Conservation (phyloP, 2,113 vertebrate species). For the Mirounga angustirostris region DNA sequence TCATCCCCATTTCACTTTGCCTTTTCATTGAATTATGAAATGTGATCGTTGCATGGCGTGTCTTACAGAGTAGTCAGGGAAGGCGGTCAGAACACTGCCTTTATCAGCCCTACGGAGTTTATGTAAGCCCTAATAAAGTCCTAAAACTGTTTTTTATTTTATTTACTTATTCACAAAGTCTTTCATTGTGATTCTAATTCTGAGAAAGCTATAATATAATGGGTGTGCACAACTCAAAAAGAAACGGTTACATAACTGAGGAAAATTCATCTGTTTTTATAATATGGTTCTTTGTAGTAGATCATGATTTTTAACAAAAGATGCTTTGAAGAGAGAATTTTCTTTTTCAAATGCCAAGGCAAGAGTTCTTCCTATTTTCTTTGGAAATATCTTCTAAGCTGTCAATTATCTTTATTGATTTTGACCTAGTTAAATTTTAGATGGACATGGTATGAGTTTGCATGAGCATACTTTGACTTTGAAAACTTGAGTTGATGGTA, state of each 20-base stretch:
- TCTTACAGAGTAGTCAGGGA: neutral
- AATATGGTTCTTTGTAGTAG: neutral
- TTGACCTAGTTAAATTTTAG: neutral
- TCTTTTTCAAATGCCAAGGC: neutral
- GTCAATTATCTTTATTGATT: neutral
- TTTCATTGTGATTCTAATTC: slow-evolving; percentile 48
- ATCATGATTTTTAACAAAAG: neutral
- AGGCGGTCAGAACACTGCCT: neutral
- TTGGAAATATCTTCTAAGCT: neutral
- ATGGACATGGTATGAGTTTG: neutral
- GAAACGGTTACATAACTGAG: neutral
- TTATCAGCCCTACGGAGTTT: neutral
- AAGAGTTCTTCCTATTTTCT: neutral
- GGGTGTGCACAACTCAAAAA: neutral
- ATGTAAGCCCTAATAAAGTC: neutral
- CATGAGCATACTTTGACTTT: slow-evolving; percentile 13
- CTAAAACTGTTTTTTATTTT: neutral
- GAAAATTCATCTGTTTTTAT: neutral
- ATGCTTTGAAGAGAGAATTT: slow-evolving; percentile 19
- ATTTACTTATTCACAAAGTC: neutral
- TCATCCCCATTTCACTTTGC: neutral
- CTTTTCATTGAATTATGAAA: neutral
- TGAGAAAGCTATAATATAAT: neutral
- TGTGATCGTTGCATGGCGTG: neutral
- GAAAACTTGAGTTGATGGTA: neutral